phyloP scores from a whole-genome alignment of 2,797 vertebrate genomes.

The Sardinella longiceps region DNA sequence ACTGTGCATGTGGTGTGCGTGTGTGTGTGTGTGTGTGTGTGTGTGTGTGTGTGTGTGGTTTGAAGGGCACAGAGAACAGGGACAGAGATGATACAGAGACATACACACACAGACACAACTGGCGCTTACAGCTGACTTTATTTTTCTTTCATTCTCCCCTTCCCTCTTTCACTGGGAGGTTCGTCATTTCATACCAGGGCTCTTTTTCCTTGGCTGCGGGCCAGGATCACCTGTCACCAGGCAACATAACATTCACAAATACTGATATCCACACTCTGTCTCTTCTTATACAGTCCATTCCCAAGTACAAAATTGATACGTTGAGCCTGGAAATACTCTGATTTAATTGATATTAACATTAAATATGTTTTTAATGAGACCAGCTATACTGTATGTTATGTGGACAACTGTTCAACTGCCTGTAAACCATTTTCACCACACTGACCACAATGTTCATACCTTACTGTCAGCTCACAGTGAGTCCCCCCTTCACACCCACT shows the following conservation, averaged over 20 bases:
- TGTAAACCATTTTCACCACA: slow-evolving; percentile 15
- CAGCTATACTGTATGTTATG: background rate
- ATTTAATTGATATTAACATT: background rate
- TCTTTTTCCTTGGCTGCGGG: background rate
- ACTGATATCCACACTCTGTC: background rate
- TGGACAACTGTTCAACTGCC: background rate
- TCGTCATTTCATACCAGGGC: background rate
- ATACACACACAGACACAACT: slow-evolving; percentile 10
- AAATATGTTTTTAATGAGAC: background rate
- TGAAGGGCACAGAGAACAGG: background rate
- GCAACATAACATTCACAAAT: slow-evolving; percentile 7
- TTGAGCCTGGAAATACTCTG: background rate
- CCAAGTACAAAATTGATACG: background rate
- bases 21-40: background rate
- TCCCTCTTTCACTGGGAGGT: background rate
- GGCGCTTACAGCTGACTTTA: background rate
- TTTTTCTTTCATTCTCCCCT: background rate
- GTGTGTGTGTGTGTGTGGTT: background rate
- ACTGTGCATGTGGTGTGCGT: background rate
- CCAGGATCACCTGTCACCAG: background rate
- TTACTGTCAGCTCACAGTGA: background rate
- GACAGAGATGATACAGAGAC: background rate
- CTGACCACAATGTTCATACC: background rate
- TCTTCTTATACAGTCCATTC: background rate
- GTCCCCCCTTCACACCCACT: background rate